Evolutionary conservation across 2,113 vertebrate species (phyloP).

Genomic region (Lynx canadensis): DNA sequence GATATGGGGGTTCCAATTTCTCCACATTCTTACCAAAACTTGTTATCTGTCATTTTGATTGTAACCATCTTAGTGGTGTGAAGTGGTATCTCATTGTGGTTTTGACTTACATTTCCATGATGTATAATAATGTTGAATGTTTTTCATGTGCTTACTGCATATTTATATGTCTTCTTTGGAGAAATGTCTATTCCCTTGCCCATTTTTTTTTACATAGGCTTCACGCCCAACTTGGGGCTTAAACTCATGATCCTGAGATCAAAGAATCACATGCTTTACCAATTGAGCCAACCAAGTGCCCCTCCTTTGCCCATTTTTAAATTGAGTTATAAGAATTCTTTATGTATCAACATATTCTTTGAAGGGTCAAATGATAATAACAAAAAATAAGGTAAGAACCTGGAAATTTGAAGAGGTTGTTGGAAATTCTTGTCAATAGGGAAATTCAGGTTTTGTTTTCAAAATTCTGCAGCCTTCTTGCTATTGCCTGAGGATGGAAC

Average conservation of each 20-base stretch:
- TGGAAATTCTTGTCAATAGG: background rate
- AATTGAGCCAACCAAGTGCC: background rate
- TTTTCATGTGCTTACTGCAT: background rate
- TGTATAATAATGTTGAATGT: background rate
- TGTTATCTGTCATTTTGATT: background rate
- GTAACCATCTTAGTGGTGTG: background rate
- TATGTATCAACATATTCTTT: background rate
- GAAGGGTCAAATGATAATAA: background rate
- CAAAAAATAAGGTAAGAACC: background rate
- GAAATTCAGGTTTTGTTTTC: background rate
- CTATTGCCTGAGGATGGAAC: background rate
- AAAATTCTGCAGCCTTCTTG: background rate
- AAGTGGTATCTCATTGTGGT: background rate
- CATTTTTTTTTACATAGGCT: background rate
- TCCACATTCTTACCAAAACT: background rate
- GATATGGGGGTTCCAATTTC: background rate
- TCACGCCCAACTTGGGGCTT: background rate
- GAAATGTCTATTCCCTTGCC: background rate
- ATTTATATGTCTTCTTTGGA: background rate
- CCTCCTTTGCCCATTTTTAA: background rate
- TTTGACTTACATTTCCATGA: constrained; percentile 16
- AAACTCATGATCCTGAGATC: background rate
- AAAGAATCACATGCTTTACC: background rate
- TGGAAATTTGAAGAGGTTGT: background rate
- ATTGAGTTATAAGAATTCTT: constrained; percentile 33